These are phyloP conservation scores for Tamias sibiricus DNA, from an alignment of 2,113 vertebrate genomes.

Conservation along the genomic window DNA sequence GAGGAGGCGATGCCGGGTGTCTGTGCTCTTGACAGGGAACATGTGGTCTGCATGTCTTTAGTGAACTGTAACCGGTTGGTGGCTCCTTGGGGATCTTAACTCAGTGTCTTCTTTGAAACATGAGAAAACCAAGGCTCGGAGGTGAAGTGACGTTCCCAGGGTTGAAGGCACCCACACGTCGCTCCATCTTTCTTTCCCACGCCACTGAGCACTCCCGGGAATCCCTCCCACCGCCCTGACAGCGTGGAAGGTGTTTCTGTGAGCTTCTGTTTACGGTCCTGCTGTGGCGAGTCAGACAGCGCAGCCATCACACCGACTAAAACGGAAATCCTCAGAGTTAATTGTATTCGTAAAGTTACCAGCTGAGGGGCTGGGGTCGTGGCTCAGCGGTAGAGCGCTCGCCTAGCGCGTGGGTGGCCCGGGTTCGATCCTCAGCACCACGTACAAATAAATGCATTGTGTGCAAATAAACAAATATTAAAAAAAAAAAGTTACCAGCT, in stretches of 20 bases:
- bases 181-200: background rate
- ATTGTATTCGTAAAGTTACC: background rate
- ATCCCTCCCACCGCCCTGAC: background rate
- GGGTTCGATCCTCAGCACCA: too few relatives aligned
- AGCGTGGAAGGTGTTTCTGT: background rate
- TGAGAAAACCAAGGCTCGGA: background rate
- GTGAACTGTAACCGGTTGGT: rapidly evolving
- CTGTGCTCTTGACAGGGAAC: too few relatives aligned
- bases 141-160: background rate
- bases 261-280: background rate
- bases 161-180: rapidly evolving
- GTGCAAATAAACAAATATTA: too few relatives aligned
- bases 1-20: too few relatives aligned
- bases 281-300: background rate
- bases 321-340: background rate
- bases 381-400: too few relatives aligned
- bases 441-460: too few relatives aligned
- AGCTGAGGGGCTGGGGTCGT: too few relatives aligned
- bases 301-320: background rate
- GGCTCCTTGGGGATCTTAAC: background rate
- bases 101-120: background rate
- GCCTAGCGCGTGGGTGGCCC: too few relatives aligned
- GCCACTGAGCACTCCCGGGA: background rate
- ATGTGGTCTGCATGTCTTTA: rapidly evolving
- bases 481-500: too few relatives aligned